phyloP scores from a whole-genome alignment of 2,113 vertebrate species.

The Ceyx melanurus region DNA sequence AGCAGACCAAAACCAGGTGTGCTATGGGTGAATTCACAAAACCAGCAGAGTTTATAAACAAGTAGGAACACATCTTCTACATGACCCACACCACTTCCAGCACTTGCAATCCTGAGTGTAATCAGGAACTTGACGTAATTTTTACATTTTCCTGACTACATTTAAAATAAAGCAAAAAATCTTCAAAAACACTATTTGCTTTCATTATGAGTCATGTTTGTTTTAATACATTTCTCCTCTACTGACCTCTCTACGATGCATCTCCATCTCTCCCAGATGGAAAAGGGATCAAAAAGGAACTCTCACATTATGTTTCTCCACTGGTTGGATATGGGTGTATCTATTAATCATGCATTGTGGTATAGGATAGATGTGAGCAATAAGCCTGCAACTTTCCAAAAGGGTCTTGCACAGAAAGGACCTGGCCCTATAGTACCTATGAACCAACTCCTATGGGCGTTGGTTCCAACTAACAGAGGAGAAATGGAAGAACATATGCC shows the following conservation, averaged over 20 bases:
- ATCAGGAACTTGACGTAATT: not conserved
- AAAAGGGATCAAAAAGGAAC: not conserved
- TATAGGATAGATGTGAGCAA: rapidly evolving
- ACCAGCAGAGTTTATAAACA: not conserved
- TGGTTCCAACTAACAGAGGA: not conserved
- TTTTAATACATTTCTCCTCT: not conserved
- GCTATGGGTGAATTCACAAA: not conserved
- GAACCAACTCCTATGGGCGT: not conserved
- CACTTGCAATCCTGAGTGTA: not conserved
- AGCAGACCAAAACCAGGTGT: rapidly evolving
- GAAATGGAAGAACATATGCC: not conserved
- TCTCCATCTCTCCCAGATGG: not conserved
- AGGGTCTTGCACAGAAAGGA: not conserved
- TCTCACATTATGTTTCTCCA: not conserved
- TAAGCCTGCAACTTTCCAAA: not conserved
- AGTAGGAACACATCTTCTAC: not conserved
- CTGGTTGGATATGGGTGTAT: rapidly evolving
- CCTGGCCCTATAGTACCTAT: not conserved
- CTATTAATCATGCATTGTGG: rapidly evolving
- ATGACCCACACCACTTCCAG: not conserved
- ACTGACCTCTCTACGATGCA: rapidly evolving
- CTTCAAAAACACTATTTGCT: not conserved
- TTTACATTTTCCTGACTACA: not conserved
- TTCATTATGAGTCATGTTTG: not conserved
- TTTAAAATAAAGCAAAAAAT: not conserved